phyloP scores from a whole-genome alignment of 2,797 vertebrate species.

The Novumbra hubbsi region DNA sequence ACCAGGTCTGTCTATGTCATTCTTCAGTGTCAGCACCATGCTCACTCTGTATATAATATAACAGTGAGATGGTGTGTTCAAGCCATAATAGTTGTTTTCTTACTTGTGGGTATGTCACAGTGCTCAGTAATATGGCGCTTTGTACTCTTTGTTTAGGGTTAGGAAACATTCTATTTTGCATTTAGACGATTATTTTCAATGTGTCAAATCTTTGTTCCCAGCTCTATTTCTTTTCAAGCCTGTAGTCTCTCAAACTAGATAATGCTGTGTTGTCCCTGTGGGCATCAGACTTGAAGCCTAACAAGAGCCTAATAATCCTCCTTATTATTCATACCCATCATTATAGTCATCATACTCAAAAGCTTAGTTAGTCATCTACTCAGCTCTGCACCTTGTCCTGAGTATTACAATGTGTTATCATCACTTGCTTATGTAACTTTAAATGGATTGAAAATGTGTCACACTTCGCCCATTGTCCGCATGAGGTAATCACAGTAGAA shows the following conservation, averaged over 20 bases:
- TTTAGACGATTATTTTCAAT: too few relatives aligned
- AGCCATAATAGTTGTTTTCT: too few relatives aligned
- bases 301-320: not conserved
- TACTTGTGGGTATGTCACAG: too few relatives aligned
- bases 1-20: too few relatives aligned
- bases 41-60: too few relatives aligned
- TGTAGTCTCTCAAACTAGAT: not conserved
- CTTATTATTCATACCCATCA: conserved; percentile 6
- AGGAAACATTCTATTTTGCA: too few relatives aligned
- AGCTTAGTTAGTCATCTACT: not conserved
- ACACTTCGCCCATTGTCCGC: not conserved
- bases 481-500: not conserved
- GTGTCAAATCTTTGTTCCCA: not conserved
- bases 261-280: not conserved
- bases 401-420: not conserved
- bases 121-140: too few relatives aligned
- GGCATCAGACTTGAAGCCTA: conserved; percentile 2
- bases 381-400: not conserved
- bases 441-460: not conserved
- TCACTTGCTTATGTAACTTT: not conserved
- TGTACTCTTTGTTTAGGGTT: too few relatives aligned
- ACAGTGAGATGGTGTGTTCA: too few relatives aligned
- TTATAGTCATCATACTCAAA: not conserved
- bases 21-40: too few relatives aligned
- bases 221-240: not conserved